Conservation (phyloP, 2,888 invertebrate genomes). For the Acanthosoma haemorrhoidale region DNA sequence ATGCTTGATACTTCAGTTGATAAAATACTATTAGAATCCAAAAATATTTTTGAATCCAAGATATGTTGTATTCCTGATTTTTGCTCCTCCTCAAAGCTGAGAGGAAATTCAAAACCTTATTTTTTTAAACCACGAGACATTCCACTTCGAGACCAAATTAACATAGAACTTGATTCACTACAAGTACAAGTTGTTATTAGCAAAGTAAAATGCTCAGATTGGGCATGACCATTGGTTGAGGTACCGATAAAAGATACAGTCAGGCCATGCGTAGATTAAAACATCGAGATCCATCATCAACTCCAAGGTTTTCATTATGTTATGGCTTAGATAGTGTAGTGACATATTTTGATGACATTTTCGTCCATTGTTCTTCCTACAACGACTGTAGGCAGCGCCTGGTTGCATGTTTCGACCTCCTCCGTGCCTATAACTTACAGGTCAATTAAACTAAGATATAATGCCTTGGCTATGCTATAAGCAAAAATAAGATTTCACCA, state of each 20-base stretch:
- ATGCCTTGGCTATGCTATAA: no score
- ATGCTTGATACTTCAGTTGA: no score
- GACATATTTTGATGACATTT: not conserved
- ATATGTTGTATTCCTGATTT: not conserved
- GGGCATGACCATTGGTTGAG: not conserved
- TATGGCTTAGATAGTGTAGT: not conserved
- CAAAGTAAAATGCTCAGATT: not conserved
- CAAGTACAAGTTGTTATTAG: not conserved
- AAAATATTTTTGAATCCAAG: no score
- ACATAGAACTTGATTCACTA: not conserved
- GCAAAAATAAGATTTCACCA: no score
- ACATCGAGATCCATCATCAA: not conserved
- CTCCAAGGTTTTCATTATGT: not conserved
- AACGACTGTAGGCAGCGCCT: no score
- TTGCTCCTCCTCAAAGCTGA: not conserved
- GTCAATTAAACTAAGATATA: no score
- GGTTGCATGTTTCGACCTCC: not conserved
- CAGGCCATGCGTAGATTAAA: not conserved
- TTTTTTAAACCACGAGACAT: not conserved
- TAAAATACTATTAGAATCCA: no score
- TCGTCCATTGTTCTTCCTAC: not conserved
- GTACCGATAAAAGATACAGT: not conserved
- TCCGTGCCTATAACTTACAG: no score
- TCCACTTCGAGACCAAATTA: not conserved
- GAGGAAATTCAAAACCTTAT: no score